Evolutionary conservation across 2,797 vertebrate genomes (phyloP).

Genomic region (Poecilia velifera): DNA sequence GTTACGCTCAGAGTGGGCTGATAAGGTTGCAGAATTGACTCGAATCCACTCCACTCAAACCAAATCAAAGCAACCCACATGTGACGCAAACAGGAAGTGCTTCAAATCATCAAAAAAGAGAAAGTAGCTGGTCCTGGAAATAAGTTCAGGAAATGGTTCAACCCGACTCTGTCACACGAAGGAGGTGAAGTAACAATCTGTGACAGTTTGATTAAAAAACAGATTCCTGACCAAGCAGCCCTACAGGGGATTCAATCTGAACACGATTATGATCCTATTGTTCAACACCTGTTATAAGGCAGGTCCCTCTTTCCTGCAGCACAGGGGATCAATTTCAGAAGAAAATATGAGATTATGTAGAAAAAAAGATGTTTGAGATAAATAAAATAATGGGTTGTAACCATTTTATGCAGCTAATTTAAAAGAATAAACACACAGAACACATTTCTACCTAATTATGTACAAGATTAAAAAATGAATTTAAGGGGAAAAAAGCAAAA

Average conservation of each 20-base stretch:
- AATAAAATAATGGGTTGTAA: neutral
- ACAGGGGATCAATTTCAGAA: conserved; percentile 6
- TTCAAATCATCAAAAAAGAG: conserved; percentile 1
- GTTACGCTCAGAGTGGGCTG: conserved; percentile 39
- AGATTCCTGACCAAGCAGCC: conserved; percentile 20
- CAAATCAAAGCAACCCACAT: neutral
- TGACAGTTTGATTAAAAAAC: conserved; percentile 72
- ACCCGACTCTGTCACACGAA: conserved; percentile 25
- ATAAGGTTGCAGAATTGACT: conserved; percentile 33
- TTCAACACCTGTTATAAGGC: conserved; percentile 9
- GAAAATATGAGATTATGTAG: neutral
- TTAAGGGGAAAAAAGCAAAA: neutral
- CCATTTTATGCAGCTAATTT: neutral
- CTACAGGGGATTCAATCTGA: conserved; percentile 49
- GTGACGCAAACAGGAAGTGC: conserved; percentile 12
- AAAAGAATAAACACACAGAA: neutral
- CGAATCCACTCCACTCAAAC: neutral
- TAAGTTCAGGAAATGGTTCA: conserved; percentile 12
- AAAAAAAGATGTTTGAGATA: neutral
- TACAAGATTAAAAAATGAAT: neutral
- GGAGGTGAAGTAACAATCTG: conserved; percentile 36
- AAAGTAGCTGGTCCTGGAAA: conserved; percentile 7
- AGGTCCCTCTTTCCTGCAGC: neutral
- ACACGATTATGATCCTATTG: conserved; percentile 46
- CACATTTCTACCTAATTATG: neutral